Evolutionary conservation across 53 echinoderm and acorn worm genomes (phyloP).

Genomic region (Apostichopus leukothele): DNA sequence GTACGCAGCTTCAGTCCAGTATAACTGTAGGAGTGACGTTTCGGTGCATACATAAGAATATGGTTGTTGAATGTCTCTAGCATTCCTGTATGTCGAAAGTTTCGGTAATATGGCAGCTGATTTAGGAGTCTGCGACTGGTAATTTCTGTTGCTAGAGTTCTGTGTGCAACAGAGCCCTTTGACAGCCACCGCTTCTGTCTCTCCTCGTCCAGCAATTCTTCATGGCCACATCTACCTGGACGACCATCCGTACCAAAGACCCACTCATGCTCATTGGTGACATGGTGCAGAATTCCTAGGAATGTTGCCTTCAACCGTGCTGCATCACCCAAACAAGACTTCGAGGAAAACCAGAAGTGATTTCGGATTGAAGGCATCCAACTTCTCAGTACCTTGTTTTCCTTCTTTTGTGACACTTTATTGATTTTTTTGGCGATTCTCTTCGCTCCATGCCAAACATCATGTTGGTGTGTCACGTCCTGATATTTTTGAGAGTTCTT

Average conservation of each 20-base stretch:
- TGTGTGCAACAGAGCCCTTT: constrained; percentile 10
- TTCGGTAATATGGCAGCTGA: background rate
- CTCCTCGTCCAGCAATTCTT: background rate
- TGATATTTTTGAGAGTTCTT: constrained; percentile 26
- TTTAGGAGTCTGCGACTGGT: background rate
- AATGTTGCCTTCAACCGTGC: constrained; percentile 3
- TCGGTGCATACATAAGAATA: constrained; percentile 53
- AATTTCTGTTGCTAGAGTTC: background rate
- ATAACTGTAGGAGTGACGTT: constrained; percentile 16
- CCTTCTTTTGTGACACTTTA: constrained; percentile 8
- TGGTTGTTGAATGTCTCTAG: constrained; percentile 42
- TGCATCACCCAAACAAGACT: constrained; percentile 16
- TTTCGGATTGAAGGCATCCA: constrained; percentile 47
- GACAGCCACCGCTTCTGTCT: constrained; percentile 5
- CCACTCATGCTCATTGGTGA: constrained; percentile 58
- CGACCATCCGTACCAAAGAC: constrained; percentile 28
- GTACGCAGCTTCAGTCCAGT: constrained; percentile 20
- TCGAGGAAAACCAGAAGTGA: constrained; percentile 49
- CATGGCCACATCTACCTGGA: constrained; percentile 47
- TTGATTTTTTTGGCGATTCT: constrained; percentile 28
- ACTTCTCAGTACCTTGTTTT: constrained; percentile 1
- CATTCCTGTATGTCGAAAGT: constrained; percentile 18
- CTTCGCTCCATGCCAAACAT: constrained; percentile 54
- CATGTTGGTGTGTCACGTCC: constrained; percentile 35
- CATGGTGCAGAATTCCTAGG: constrained; percentile 38